Percentiles rank a stretch among this genome's conserved stretches.
phyloP scores from a whole-genome alignment of 2,888 invertebrate genomes.

The Heliconius charithonia region DNA sequence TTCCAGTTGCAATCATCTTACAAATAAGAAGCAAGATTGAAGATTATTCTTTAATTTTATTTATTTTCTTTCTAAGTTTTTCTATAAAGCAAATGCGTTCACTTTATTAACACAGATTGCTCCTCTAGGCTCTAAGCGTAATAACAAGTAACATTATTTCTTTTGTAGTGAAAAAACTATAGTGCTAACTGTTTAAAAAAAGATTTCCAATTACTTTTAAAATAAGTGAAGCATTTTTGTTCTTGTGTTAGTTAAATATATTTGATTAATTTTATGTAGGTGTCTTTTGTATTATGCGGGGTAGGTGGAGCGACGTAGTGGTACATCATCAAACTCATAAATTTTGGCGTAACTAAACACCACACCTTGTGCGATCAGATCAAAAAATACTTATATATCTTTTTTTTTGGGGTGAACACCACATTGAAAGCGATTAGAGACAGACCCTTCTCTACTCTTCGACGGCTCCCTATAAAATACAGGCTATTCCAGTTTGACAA shows the following conservation, averaged over 20 bases:
- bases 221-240: neutral
- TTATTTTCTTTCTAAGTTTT: slow-evolving; percentile 9
- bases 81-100: neutral
- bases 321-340: too few species aligned
- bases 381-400: too few species aligned
- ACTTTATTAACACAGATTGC: slow-evolving; percentile 3
- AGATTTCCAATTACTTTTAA: slow-evolving; percentile 4
- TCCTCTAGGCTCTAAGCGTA: neutral
- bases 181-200: neutral
- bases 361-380: too few species aligned
- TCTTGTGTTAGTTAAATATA: neutral
- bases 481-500: too few species aligned
- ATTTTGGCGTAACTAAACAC: too few species aligned
- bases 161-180: neutral
- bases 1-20: neutral
- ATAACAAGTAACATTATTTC: slow-evolving; percentile 17
- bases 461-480: too few species aligned
- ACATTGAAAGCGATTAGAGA: too few species aligned
- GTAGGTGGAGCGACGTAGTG: too few species aligned
- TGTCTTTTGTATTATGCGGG: too few species aligned
- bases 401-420: too few species aligned
- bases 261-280: neutral
- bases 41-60: slow-evolving; percentile 4
- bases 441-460: too few species aligned
- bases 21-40: neutral